Evolutionary conservation across 1,140 invertebrate genomes (phyloP).

Genomic region (Drosophila pseudoobscura): DNA sequence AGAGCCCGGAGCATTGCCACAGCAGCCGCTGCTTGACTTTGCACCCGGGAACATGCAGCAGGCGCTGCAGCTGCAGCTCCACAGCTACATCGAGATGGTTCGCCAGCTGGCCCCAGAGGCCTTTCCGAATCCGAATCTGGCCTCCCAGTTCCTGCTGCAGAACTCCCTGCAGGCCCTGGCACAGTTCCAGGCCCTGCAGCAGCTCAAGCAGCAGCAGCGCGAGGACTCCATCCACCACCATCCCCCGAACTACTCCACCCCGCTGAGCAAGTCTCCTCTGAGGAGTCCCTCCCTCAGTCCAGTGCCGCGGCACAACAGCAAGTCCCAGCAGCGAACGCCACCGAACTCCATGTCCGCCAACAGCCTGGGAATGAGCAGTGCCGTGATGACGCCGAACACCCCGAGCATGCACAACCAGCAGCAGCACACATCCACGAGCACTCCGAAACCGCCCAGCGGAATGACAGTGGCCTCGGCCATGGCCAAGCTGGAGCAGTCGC

Average conservation of each 20-base stretch:
- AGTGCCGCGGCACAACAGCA: slow-evolving; percentile 70
- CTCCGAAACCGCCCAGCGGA: slow-evolving; percentile 49
- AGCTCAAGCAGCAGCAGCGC: slow-evolving; percentile 87
- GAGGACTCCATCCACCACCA: slow-evolving; percentile 60
- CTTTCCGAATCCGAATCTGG: slow-evolving; percentile 70
- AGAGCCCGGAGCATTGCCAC: slow-evolving; percentile 6
- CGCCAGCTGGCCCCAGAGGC: slow-evolving; percentile 69
- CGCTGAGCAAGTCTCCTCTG: slow-evolving; percentile 83
- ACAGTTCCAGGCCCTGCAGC: slow-evolving; percentile 91
- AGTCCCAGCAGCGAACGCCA: slow-evolving; percentile 83
- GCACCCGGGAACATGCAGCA: slow-evolving; percentile 74
- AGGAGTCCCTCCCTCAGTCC: slow-evolving; percentile 85
- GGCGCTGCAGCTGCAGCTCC: slow-evolving; percentile 78
- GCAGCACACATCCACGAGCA: slow-evolving; percentile 30
- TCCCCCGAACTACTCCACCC: slow-evolving; percentile 78
- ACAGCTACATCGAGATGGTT: slow-evolving; percentile 82
- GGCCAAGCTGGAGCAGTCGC: slow-evolving; percentile 89
- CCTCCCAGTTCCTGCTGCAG: slow-evolving; percentile 75
- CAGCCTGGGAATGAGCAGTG: slow-evolving; percentile 67
- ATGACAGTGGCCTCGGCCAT: slow-evolving; percentile 84
- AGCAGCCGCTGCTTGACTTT: slow-evolving; percentile 43
- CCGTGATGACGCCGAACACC: slow-evolving; percentile 85
- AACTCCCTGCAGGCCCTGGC: slow-evolving; percentile 88
- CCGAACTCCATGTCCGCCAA: slow-evolving; percentile 69
- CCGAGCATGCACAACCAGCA: slow-evolving; percentile 82